Evolutionary conservation across 2,113 vertebrate genomes (phyloP), one percentile per base, ranked within the genome.

Genomic region (Chaetorhynchus papuensis): DNA sequence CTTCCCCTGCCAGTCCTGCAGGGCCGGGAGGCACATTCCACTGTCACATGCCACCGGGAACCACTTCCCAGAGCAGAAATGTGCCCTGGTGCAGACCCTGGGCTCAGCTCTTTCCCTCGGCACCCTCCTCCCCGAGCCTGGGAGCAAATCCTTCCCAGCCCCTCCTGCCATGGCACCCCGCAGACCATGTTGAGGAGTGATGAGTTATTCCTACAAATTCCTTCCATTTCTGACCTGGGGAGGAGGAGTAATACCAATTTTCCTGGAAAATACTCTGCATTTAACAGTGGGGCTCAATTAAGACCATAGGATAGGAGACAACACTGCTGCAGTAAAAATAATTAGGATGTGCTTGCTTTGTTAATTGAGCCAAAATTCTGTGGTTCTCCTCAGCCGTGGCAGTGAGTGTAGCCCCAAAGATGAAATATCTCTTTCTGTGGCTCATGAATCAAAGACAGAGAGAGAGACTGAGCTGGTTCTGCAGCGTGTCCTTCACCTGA

Each of bases 151-250:
- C 28, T 44, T n/a, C 33, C 33, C 79, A 71, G 21, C 18, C 39
- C 18, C 61, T 85, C 52, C 21, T 75, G 28, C 39, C 65, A 4
- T 0, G 0, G 26, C n/a, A 53, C 4, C 2, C 42, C 23, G 21
- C 30, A 44, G 28, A 14, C n/a, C 69, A 7, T 0, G 0, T 33
- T 0, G 0, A 30, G 30, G 7, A 45, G 45, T 13, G 37, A 9
- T 14, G 31, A 19, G 6, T 42, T 14, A 57, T 8, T 61, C n/a
- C 31, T n/a, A 22, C 54, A 57, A 30, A 65, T 28, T 12, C 39
- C 39, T 50, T 49, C 52, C 11, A 8, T 45, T 65, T 81, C 76
- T 89, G 22, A 57, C 13, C n/a, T 27, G 28, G 7, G 28, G 10
- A 74, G 30, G 35, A 86, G 75, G n/a, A 74, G 22, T 2, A 23